Evolutionary conservation across 2,888 invertebrate genomes (phyloP).

Genomic region (Drosophila eohydei): DNA sequence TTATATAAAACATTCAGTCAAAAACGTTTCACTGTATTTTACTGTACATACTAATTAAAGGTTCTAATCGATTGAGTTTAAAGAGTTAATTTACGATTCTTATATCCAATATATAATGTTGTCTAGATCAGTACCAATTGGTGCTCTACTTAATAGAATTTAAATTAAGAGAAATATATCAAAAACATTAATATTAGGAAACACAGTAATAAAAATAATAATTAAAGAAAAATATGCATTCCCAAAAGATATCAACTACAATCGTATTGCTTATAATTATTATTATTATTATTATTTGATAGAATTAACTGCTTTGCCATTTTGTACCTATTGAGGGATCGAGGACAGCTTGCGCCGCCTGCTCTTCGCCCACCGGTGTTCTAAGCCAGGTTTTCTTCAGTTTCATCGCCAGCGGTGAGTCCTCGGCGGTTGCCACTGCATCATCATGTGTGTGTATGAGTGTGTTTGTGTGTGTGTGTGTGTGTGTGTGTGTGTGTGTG

Average conservation of each 20-base stretch:
- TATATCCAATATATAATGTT: background rate
- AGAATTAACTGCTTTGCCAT: conserved; percentile 31
- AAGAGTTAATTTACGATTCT: background rate
- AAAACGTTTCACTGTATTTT: background rate
- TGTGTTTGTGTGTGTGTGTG: background rate
- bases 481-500: too few relatives aligned
- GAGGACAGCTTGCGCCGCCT: conserved; percentile 89
- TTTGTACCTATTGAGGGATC: conserved; percentile 88
- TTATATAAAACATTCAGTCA: too few relatives aligned
- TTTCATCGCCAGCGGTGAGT: conserved; percentile 89
- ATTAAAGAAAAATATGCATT: conserved; percentile 43
- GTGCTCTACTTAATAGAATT: conserved; percentile 20
- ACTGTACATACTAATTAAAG: background rate
- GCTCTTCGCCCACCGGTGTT: conserved; percentile 89
- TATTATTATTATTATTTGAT: conserved; percentile 2
- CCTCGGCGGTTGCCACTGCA: conserved; percentile 88
- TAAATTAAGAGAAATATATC: conserved; percentile 5
- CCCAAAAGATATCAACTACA: conserved; percentile 25
- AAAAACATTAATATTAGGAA: conserved; percentile 20
- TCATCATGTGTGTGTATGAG: conserved; percentile 12
- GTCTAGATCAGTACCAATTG: conserved; percentile 31
- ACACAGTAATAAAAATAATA: conserved; percentile 11
- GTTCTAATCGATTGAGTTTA: background rate
- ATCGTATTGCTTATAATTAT: conserved; percentile 14
- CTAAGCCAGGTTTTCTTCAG: conserved; percentile 90